Conservation (phyloP, 2,888 invertebrate species). For the Gortyna flavago region DNA sequence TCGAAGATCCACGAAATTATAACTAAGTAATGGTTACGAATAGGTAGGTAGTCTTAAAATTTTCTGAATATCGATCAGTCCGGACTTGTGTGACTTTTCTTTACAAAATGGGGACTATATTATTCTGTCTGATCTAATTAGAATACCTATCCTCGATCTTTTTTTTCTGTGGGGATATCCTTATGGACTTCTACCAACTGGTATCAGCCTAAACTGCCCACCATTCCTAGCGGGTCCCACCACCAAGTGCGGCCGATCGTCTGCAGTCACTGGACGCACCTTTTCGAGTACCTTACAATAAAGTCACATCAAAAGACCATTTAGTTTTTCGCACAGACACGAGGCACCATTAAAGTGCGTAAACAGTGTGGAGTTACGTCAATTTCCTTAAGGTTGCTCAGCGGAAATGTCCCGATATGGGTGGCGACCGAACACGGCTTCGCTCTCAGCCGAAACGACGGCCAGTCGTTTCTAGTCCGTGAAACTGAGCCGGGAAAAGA, state of each 20-base stretch:
- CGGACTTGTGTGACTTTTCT: background rate
- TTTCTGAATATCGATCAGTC: background rate
- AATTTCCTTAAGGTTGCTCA: constrained; percentile 60
- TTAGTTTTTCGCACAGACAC: constrained; percentile 10
- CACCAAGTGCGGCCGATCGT: background rate
- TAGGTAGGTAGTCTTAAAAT: background rate
- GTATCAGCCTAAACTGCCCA: background rate
- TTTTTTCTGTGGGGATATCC: background rate
- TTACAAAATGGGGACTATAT: background rate
- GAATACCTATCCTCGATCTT: background rate
- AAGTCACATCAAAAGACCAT: background rate
- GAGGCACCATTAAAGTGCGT: constrained; percentile 29
- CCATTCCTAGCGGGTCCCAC: background rate
- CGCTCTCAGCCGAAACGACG: constrained; percentile 57
- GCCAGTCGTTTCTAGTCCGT: constrained; percentile 47
- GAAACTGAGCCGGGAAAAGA: constrained; percentile 29
- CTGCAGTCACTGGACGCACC: background rate
- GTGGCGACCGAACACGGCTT: constrained; percentile 58
- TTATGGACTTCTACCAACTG: background rate
- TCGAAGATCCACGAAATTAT: too few species aligned
- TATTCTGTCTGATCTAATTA: background rate
- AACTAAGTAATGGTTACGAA: background rate
- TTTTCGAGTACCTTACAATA: background rate
- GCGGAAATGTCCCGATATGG: constrained; percentile 72
- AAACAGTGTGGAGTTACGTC: constrained; percentile 51